Evolutionary conservation across 2,797 vertebrate species (phyloP).

Genomic region (Fistularia commersonii): DNA sequence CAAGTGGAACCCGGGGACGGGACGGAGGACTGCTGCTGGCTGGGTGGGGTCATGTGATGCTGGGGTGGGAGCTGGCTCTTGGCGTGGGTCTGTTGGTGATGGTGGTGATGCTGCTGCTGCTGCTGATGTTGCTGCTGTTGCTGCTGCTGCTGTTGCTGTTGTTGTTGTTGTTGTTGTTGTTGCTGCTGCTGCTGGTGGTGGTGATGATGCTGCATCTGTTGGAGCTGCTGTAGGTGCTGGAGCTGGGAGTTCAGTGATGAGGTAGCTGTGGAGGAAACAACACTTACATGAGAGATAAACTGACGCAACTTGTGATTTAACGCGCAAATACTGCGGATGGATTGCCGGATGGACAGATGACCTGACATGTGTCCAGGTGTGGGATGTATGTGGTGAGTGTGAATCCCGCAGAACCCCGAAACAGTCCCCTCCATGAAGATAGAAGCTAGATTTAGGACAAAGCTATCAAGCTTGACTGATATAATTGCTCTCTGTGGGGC

Average conservation of each 20-base stretch:
- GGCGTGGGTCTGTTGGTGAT: constrained; percentile 74
- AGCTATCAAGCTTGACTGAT: constrained; percentile 63
- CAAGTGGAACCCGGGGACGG: constrained; percentile 71
- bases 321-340: constrained; percentile 43
- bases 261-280: constrained; percentile 86
- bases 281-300: constrained; percentile 19
- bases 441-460: constrained; percentile 65
- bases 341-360: constrained; percentile 22
- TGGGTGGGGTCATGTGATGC: constrained; percentile 77
- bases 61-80: constrained; percentile 76
- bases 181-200: constrained; percentile 73
- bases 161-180: constrained; percentile 72
- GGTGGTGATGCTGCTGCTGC: too few relatives aligned
- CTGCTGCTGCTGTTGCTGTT: too few relatives aligned
- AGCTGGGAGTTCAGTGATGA: constrained; percentile 98
- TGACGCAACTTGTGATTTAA: constrained; percentile 25
- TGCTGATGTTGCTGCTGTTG: too few relatives aligned
- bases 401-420: constrained; percentile 66
- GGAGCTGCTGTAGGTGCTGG: constrained; percentile 95
- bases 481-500: constrained; percentile 67
- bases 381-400: constrained; percentile 47
- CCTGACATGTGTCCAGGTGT: too few relatives aligned
- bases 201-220: constrained; percentile 79
- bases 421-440: constrained; percentile 48
- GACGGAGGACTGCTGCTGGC: constrained; percentile 71